Conservation (phyloP, 2,797 vertebrate genomes). For the Thalassophryne amazonica region DNA sequence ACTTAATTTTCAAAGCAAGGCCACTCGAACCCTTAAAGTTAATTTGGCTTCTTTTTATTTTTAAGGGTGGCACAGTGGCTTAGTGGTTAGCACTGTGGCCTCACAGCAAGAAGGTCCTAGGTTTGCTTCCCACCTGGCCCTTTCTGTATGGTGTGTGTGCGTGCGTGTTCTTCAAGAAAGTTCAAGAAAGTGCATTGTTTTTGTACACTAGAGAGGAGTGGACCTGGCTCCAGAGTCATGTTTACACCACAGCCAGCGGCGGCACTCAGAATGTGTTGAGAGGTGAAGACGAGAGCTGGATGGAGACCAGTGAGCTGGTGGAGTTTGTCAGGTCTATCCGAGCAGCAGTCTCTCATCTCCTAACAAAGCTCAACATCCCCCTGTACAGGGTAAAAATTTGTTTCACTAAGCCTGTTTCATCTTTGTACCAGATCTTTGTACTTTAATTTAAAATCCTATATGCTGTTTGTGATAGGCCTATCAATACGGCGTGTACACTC, state of each 20-base stretch:
- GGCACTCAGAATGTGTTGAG: constrained; percentile 56
- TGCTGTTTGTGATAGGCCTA: constrained; percentile 56
- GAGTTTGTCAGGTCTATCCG: constrained; percentile 72
- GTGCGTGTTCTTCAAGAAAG: background rate
- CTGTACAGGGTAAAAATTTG: constrained; percentile 74
- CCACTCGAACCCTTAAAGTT: no score
- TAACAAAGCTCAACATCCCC: constrained; percentile 80
- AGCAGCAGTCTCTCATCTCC: constrained; percentile 69
- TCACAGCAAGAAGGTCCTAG: no score
- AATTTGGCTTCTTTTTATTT: no score
- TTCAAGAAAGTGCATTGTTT: background rate
- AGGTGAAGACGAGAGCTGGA: constrained; percentile 41
- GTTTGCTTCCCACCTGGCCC: no score
- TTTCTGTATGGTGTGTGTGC: no score
- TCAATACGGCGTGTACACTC: constrained; percentile 78
- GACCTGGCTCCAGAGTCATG: constrained; percentile 77
- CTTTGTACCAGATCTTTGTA: no score
- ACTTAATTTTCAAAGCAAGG: no score
- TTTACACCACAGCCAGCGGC: constrained; percentile 63
- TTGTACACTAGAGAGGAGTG: constrained; percentile 75
- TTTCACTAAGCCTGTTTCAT: background rate
- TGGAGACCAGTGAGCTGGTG: constrained; percentile 56
- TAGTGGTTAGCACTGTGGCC: no score
- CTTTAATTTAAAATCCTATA: background rate
- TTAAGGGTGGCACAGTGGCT: no score